Conservation (phyloP, 2,888 invertebrate genomes). For the Oxyscelio sp. region DNA sequence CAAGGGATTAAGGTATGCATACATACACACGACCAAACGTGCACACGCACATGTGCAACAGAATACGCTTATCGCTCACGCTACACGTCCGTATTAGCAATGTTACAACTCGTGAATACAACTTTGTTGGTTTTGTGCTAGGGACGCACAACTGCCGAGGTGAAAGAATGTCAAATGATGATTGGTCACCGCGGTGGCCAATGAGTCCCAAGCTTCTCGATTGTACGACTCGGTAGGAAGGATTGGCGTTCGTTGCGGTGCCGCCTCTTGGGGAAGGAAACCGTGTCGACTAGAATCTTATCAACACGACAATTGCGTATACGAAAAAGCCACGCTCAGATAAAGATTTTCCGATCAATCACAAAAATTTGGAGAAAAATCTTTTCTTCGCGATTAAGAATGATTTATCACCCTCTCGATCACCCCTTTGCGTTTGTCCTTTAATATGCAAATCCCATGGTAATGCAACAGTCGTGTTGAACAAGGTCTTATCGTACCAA, state of each 20-base stretch:
- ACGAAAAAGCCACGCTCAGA: slow-evolving; percentile 39
- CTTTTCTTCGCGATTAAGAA: too few relatives aligned
- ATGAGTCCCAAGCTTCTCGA: slow-evolving; percentile 83
- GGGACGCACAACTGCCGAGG: slow-evolving; percentile 77
- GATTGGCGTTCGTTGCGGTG: slow-evolving; percentile 77
- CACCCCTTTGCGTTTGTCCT: slow-evolving; percentile 24
- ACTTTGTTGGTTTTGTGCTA: slow-evolving; percentile 49
- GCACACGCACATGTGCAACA: neutral
- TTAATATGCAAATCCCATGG: slow-evolving; percentile 54
- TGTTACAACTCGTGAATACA: slow-evolving; percentile 51
- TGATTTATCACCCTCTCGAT: neutral
- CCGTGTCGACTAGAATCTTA: slow-evolving; percentile 69
- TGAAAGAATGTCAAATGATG: slow-evolving; percentile 88
- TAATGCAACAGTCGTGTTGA: slow-evolving; percentile 65
- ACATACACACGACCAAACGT: slow-evolving; percentile 1
- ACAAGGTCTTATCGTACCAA: slow-evolving; percentile 49
- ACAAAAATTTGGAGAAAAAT: too few relatives aligned
- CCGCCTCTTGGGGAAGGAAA: slow-evolving; percentile 84
- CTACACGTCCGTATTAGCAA: slow-evolving; percentile 69
- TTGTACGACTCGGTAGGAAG: slow-evolving; percentile 75
- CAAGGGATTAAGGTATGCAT: slow-evolving; percentile 13
- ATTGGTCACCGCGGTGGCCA: slow-evolving; percentile 87
- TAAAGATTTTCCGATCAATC: slow-evolving; percentile 26
- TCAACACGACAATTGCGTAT: slow-evolving; percentile 41
- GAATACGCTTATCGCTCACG: slow-evolving; percentile 48